Evolutionary conservation across 1,140 invertebrate species (phyloP).

Genomic region (Caenorhabditis inopinata): DNA sequence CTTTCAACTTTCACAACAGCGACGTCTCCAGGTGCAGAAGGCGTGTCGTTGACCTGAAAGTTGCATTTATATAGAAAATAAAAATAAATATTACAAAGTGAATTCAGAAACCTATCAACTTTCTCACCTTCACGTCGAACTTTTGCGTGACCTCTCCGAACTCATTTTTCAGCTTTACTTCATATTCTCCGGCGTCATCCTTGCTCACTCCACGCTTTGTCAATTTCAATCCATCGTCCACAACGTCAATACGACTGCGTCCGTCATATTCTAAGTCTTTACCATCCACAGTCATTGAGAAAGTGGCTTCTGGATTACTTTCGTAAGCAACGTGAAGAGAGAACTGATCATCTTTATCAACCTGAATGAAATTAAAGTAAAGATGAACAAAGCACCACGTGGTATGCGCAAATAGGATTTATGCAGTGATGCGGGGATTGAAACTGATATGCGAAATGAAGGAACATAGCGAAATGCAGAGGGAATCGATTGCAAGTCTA

Average conservation of each 20-base stretch:
- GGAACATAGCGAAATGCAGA: background rate
- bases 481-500: no score
- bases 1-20: constrained; percentile 89
- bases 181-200: constrained; percentile 83
- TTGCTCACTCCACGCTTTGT: constrained; percentile 52
- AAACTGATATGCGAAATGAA: background rate
- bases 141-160: constrained; percentile 85
- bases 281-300: constrained; percentile 56
- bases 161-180: constrained; percentile 85
- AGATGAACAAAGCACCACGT: background rate
- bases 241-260: constrained; percentile 54
- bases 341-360: constrained; percentile 52
- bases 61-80: background rate
- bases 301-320: constrained; percentile 55
- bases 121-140: constrained; percentile 54
- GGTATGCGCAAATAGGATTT: background rate
- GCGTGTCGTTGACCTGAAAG: constrained; percentile 70
- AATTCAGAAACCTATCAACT: no score
- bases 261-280: constrained; percentile 51
- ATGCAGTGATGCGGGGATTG: background rate
- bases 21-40: constrained; percentile 82
- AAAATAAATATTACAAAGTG: no score
- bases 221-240: constrained; percentile 50
- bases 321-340: constrained; percentile 45
- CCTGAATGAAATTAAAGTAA: background rate